Conservation (phyloP, 2,113 vertebrate species). For the Entelurus aequoreus region DNA sequence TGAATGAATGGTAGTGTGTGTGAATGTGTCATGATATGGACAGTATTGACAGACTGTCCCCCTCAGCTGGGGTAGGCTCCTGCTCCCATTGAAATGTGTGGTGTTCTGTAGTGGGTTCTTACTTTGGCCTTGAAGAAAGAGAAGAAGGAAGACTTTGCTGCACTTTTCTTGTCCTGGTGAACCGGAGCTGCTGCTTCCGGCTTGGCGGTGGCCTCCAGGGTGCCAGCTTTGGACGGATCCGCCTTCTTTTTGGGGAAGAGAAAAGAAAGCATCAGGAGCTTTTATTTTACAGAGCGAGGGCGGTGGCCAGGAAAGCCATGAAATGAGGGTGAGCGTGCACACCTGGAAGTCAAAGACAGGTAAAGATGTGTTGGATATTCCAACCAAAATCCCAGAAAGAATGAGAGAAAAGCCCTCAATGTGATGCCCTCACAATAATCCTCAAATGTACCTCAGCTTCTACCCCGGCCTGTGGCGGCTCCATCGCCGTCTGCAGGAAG, state of each 20-base stretch:
- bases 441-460: conserved; percentile 46
- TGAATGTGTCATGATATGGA: no score
- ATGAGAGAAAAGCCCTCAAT: neutral
- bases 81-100: no score
- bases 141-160: conserved; percentile 52
- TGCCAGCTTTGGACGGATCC: conserved; percentile 66
- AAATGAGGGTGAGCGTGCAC: no score
- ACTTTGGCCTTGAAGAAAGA: conserved; percentile 72
- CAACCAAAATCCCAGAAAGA: neutral
- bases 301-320: no score
- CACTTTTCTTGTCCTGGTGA: conserved; percentile 54
- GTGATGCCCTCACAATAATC: neutral
- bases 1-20: no score
- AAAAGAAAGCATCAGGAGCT: conserved; percentile 16
- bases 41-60: no score
- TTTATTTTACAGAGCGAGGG: neutral
- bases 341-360: neutral
- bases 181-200: conserved; percentile 54
- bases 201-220: conserved; percentile 66
- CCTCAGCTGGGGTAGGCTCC: no score
- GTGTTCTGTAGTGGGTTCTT: conserved; percentile 20
- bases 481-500: conserved; percentile 27
- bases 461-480: conserved; percentile 18
- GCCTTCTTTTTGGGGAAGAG: conserved; percentile 51
- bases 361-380: no score